Evolutionary conservation across 2,113 vertebrate species (phyloP), one percentile per base, ranked within the genome.

Genomic region (Rhagologus leucostigma): DNA sequence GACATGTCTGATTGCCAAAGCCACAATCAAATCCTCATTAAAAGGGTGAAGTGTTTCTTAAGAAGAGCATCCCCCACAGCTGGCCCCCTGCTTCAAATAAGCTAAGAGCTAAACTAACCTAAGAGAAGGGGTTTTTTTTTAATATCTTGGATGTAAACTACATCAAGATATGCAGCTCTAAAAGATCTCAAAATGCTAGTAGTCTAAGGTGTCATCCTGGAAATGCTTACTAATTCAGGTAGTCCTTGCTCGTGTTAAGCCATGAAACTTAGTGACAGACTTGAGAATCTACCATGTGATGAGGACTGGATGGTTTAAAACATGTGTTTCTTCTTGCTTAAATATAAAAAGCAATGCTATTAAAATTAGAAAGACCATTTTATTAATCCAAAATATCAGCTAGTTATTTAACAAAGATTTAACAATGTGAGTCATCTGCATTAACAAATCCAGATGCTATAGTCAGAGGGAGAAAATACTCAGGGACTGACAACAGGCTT

Each of bases 381-480:
- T 63, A 96, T 93, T 96, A 94, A 95, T 86, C n/a, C 37, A 92
- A 80, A 96, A 96, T 93, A 96, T 88, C 47, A 81, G 70, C 73
- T 92, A 89, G 76, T 84, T 94, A 95, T 93, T 96, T 92, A 93
- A 90, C 76, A 92, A 96, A 89, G 80, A 89, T 52, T 56, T 96
- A 90, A 88, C 56, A 92, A 71, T 53, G 14, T 87, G 56, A 96
- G 41, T 94, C 88, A 89, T 77, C 79, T 93, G 44, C 41, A 84
- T 86, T 95, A 95, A 87, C 64, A 89, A 88, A 95, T 91, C 74
- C 91, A 95, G 90, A 90, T 96, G 79, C 83, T 93, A 88, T 73
- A 95, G 75, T 90, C 76, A 82, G 88, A 94, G 39, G 39, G 76
- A 92, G 68, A 64, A 87, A 90, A 84, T 52, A 75, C 37, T 68